Conservation (phyloP, 2,797 vertebrate genomes). For the Acestrorhynchus altus region DNA sequence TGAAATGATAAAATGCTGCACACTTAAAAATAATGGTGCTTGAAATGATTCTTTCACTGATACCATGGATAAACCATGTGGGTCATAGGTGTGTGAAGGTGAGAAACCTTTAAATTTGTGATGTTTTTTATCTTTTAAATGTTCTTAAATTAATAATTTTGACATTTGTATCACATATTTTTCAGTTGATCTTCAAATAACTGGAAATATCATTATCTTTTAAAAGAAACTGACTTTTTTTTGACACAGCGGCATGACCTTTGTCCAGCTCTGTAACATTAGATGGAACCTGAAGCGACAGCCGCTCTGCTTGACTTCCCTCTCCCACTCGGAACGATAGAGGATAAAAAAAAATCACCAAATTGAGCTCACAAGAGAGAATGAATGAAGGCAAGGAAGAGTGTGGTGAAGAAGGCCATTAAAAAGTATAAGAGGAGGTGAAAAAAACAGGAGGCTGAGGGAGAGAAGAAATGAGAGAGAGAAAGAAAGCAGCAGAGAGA, state of each 20-base stretch:
- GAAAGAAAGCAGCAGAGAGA: constrained; percentile 59
- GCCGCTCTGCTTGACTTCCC: constrained; percentile 62
- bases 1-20: too few species aligned
- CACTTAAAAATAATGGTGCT: too few species aligned
- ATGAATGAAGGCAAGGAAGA: constrained; percentile 55
- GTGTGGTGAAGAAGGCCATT: constrained; percentile 57
- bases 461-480: constrained; percentile 66
- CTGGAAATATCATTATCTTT: background rate
- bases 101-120: too few species aligned
- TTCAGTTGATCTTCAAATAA: background rate
- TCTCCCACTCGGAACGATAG: constrained; percentile 60
- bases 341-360: constrained; percentile 49
- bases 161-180: background rate
- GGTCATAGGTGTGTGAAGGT: background rate
- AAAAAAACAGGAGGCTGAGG: constrained; percentile 56
- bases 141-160: too few species aligned
- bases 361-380: constrained; percentile 64
- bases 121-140: background rate
- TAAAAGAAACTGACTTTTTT: constrained; percentile 9
- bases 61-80: too few species aligned
- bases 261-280: constrained; percentile 61
- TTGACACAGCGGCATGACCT: constrained; percentile 38
- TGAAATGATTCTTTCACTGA: too few species aligned
- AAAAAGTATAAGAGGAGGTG: constrained; percentile 65
- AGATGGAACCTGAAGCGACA: constrained; percentile 62